Evolutionary conservation across 2,113 vertebrate genomes (phyloP).

Genomic region (Malurus cyaneus): DNA sequence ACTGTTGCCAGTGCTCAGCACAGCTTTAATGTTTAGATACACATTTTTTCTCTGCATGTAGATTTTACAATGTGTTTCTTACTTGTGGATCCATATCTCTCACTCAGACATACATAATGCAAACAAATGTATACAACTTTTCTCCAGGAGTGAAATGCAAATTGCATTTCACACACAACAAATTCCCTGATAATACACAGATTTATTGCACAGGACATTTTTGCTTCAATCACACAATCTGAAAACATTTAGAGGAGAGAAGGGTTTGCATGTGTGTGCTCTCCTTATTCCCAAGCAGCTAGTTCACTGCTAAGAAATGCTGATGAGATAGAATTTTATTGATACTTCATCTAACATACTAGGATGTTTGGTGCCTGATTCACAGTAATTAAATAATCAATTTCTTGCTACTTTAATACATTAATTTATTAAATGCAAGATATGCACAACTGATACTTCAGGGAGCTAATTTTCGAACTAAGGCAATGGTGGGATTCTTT

Average conservation of each 20-base stretch:
- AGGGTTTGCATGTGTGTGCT: not conserved
- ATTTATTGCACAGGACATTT: not conserved
- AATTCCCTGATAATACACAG: not conserved
- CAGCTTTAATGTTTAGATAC: not conserved
- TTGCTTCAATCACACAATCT: not conserved
- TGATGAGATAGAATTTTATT: not conserved
- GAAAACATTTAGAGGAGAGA: not conserved
- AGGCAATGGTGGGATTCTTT: slow-evolving; percentile 39
- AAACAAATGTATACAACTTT: slow-evolving; percentile 4
- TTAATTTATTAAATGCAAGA: slow-evolving; percentile 57
- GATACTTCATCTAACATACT: not conserved
- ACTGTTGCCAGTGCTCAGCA: not conserved
- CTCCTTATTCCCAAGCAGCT: not conserved
- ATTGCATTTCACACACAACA: slow-evolving; percentile 20
- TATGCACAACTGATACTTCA: slow-evolving; percentile 37
- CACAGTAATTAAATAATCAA: slow-evolving; percentile 56
- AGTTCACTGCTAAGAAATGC: not conserved
- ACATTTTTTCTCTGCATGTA: not conserved
- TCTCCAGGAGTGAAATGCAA: slow-evolving; percentile 29
- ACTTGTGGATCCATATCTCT: not conserved
- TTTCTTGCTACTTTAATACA: slow-evolving; percentile 61
- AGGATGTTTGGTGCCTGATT: not conserved
- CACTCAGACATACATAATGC: not conserved
- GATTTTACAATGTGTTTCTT: not conserved
- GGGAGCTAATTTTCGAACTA: slow-evolving; percentile 53